phyloP scores from a whole-genome alignment of 2,797 vertebrate genomes.

The Sebastes melanostomus region DNA sequence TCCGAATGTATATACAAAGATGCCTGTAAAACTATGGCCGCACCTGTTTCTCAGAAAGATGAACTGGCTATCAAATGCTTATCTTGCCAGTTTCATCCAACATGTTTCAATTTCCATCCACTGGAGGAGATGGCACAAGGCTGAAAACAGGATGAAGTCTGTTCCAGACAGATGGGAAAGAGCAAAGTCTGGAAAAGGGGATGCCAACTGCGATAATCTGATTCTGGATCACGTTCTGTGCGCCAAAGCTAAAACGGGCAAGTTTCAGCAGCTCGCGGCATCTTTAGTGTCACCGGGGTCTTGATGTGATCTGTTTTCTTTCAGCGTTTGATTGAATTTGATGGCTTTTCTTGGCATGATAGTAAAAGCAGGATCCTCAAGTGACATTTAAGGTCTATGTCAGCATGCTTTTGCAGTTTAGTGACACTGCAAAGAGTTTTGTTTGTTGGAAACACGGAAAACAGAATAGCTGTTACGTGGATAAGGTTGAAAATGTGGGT shows the following conservation, averaged over 20 bases:
- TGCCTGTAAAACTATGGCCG: constrained; percentile 36
- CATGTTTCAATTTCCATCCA: constrained; percentile 46
- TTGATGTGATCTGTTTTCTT: constrained; percentile 62
- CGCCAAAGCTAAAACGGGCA: constrained; percentile 31
- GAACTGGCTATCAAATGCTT: constrained; percentile 18
- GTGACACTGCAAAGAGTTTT: background rate
- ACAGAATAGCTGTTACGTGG: background rate
- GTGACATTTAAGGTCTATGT: constrained; percentile 36
- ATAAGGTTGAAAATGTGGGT: background rate
- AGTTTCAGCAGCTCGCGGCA: constrained; percentile 37
- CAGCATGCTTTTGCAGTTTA: constrained; percentile 7
- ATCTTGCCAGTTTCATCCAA: constrained; percentile 29
- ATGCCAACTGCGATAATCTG: constrained; percentile 57
- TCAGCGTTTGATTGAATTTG: constrained; percentile 55
- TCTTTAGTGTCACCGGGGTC: constrained; percentile 43
- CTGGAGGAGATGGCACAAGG: constrained; percentile 46
- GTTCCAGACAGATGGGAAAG: constrained; percentile 57
- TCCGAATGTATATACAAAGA: constrained; percentile 47
- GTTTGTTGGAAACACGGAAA: constrained; percentile 19
- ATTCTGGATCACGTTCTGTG: constrained; percentile 47
- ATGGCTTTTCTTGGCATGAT: constrained; percentile 54
- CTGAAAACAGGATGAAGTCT: constrained; percentile 27
- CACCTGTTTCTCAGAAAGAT: constrained; percentile 65
- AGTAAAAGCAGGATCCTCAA: constrained; percentile 27
- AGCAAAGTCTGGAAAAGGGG: constrained; percentile 37